Percentiles rank a stretch among this genome's conserved stretches.
Conservation (phyloP, 2,888 invertebrate genomes). For the Athrips mouffetella region DNA sequence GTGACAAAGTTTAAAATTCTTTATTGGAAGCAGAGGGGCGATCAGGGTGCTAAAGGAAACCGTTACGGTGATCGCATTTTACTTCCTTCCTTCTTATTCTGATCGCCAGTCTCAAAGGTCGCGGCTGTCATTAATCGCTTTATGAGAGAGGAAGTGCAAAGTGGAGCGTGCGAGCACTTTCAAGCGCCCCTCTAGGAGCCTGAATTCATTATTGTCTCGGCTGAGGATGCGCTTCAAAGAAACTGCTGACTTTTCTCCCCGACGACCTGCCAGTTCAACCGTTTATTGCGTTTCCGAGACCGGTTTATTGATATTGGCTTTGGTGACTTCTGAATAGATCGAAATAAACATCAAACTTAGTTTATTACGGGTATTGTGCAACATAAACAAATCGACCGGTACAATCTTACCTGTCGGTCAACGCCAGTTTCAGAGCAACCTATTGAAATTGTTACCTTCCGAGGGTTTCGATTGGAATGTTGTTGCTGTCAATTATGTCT, state of each 20-base stretch:
- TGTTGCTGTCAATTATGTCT: conserved; percentile 5
- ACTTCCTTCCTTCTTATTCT: conserved; percentile 57
- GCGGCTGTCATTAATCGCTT: conserved; percentile 66
- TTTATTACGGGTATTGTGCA: neutral
- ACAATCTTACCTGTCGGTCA: neutral
- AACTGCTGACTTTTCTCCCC: conserved; percentile 63
- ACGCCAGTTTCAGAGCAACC: neutral
- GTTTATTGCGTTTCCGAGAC: conserved; percentile 62
- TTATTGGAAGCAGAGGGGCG: conserved; percentile 25
- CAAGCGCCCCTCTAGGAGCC: conserved; percentile 40
- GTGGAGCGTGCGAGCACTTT: conserved; percentile 59
- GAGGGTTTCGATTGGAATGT: conserved; percentile 3
- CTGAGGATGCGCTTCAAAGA: conserved; percentile 68
- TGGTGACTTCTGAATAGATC: conserved; percentile 24
- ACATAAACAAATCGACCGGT: neutral
- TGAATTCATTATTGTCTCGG: conserved; percentile 72
- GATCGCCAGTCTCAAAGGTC: conserved; percentile 57
- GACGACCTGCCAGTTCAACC: conserved; percentile 46
- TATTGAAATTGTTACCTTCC: conserved; percentile 1
- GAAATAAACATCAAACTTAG: neutral
- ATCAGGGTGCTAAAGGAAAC: conserved; percentile 29
- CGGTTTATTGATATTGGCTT: conserved; percentile 48
- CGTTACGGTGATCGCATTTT: conserved; percentile 55
- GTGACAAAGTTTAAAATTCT: conserved; percentile 30
- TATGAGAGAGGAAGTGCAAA: conserved; percentile 67